phyloP scores from a whole-genome alignment of 1,140 invertebrate genomes.

The Neodiprion virginianus region DNA sequence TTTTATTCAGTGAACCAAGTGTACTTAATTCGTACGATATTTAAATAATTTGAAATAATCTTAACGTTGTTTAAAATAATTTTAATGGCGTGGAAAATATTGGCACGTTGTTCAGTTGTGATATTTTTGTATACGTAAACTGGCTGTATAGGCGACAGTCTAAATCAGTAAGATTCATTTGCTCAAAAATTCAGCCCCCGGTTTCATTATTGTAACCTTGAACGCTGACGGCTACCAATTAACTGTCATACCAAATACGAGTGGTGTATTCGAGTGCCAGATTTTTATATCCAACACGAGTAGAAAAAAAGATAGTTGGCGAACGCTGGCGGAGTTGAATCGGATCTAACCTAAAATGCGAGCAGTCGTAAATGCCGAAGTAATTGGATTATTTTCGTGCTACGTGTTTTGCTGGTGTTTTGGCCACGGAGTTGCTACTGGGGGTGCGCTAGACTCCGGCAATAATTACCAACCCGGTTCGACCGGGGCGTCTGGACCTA shows the following conservation, averaged over 20 bases:
- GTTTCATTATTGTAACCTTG: slow-evolving; percentile 39
- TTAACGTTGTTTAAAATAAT: not conserved
- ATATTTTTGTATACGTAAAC: not conserved
- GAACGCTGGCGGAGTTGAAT: slow-evolving; percentile 38
- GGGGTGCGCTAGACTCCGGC: slow-evolving; percentile 52
- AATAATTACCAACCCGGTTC: slow-evolving; percentile 44
- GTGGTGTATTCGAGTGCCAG: slow-evolving; percentile 15
- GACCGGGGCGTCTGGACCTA: slow-evolving; percentile 35
- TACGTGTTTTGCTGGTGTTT: slow-evolving; percentile 51
- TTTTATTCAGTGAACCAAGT: not conserved
- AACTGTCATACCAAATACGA: slow-evolving; percentile 13
- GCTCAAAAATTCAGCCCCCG: slow-evolving; percentile 15
- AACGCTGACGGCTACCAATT: slow-evolving; percentile 28
- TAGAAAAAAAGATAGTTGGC: slow-evolving; percentile 5
- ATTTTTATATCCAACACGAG: slow-evolving; percentile 9
- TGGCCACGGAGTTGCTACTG: slow-evolving; percentile 42
- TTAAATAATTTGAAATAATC: not conserved
- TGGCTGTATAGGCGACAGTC: not conserved
- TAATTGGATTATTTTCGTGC: slow-evolving; percentile 46
- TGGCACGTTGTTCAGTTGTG: not conserved
- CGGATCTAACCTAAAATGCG: slow-evolving; percentile 56
- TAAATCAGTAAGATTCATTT: not conserved
- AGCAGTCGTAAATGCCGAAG: slow-evolving; percentile 47
- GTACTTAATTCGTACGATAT: slow-evolving; percentile 1
- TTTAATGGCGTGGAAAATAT: slow-evolving; percentile 5